Evolutionary conservation across 2,888 invertebrate genomes (phyloP).

Genomic region (Lypha dubia): DNA sequence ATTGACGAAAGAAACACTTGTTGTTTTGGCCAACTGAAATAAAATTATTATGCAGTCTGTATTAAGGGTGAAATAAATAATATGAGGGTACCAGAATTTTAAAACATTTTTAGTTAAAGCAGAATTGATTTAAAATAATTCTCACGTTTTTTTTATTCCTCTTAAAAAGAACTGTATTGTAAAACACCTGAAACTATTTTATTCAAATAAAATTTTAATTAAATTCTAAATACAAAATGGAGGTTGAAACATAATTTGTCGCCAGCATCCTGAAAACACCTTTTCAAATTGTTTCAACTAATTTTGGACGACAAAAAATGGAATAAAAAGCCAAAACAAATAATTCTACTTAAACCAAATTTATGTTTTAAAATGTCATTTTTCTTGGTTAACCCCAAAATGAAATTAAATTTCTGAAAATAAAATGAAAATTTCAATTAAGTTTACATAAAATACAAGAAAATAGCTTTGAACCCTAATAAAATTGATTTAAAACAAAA

Average conservation of each 20-base stretch:
- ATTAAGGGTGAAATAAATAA: constrained; percentile 54
- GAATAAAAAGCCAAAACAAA: constrained; percentile 14
- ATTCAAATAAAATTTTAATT: background rate
- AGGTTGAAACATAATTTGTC: background rate
- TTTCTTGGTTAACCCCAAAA: constrained; percentile 69
- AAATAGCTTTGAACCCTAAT: constrained; percentile 72
- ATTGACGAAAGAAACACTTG: constrained; percentile 49
- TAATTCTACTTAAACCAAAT: constrained; percentile 36
- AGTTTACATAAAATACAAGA: constrained; percentile 57
- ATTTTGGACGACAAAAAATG: background rate
- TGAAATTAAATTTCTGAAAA: constrained; percentile 48
- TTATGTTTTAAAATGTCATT: constrained; percentile 38
- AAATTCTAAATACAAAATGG: background rate
- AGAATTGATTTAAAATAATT: constrained; percentile 65
- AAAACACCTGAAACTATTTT: constrained; percentile 9
- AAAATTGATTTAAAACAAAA: constrained; percentile 37
- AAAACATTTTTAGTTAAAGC: background rate
- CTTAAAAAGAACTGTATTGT: constrained; percentile 20
- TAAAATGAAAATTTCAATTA: constrained; percentile 69
- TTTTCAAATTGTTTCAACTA: constrained; percentile 21
- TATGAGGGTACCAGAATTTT: constrained; percentile 48
- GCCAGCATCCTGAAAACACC: constrained; percentile 51
- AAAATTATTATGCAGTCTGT: constrained; percentile 59
- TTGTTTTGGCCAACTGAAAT: constrained; percentile 41
- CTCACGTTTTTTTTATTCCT: constrained; percentile 57